Base-by-base conservation (phyloP, 2,113 vertebrate genomes). In the Edolisoma coerulescens region DNA sequence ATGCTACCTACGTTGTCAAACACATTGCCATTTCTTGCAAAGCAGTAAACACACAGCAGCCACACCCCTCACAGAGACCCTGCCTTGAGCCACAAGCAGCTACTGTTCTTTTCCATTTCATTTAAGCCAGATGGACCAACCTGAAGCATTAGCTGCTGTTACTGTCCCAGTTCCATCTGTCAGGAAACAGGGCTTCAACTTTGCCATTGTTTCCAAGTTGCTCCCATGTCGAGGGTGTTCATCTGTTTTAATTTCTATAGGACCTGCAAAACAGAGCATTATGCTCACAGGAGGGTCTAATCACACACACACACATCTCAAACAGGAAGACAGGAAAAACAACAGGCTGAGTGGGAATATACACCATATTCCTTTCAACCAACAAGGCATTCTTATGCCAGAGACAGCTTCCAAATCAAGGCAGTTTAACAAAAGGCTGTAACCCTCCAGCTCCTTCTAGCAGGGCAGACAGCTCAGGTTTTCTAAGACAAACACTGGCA, bases 111-210 rank as follows among this genome's bases (percentile, higher is more conserved):
- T 32, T 44, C 59, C 35, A 41, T 42, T 63, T 52, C 2, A 8
- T 54, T 65, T 33, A 44, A 71, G 59, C 13, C 65, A 63, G 42
- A 56, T 0, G 11, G 65, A 96, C 95, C 8, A 78, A 99, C 99
- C 99, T 98, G 99, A 99, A 54, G 99, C 98, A 78, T 99, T 99
- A 45, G 98, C 99, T 53, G 99, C 93, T 6, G 99, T 99, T 85
- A 99, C 98, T 0, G 99, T 99, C 35, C 99, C 99, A 4, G 98
- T 99, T 47, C 98, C 97, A 22, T 99, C 98, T 8, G 98, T 99
- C 39, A 99, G 52, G 84, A 99, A 99, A 96, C 96, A 99, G 14
- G 99, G 98, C 96, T 98, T 99, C 28, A 99, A 97, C 93, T 99
- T 99, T 56, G 98, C 96, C 98, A 99, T 45, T 16, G 95, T 91